phyloP scores from a whole-genome alignment of 2,888 invertebrate species.

The Chrysolina americana region DNA sequence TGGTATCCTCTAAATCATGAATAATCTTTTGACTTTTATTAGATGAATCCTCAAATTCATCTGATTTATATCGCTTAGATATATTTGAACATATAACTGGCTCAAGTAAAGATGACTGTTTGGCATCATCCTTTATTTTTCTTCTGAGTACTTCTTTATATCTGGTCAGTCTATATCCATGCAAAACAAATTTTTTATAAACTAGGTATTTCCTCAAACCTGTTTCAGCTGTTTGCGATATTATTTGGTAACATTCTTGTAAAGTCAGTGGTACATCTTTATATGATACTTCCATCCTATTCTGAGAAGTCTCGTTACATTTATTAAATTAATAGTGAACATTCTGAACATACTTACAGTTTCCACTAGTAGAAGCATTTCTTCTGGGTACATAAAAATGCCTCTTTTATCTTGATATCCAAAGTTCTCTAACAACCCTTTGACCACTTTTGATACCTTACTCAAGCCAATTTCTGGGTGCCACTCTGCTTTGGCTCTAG shows the following conservation, averaged over 20 bases:
- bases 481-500: conserved; percentile 62
- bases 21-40: conserved; percentile 21
- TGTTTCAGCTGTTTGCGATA: conserved; percentile 62
- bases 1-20: conserved; percentile 20
- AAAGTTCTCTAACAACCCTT: conserved; percentile 58
- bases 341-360: conserved; percentile 69
- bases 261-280: conserved; percentile 75
- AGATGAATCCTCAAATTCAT: conserved; percentile 12
- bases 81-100: conserved; percentile 10
- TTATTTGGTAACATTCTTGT: conserved; percentile 76
- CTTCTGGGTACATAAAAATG: conserved; percentile 74
- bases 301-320: conserved; percentile 68
- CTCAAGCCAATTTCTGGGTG: conserved; percentile 54
- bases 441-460: conserved; percentile 58
- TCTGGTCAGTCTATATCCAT: conserved; percentile 58
- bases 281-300: conserved; percentile 74
- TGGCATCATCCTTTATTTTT: conserved; percentile 1
- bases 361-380: conserved; percentile 78
- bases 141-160: conserved; percentile 42
- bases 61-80: conserved; percentile 7
- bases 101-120: conserved; percentile 8
- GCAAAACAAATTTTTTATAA: conserved; percentile 59
- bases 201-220: conserved; percentile 58
- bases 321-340: neutral
- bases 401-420: conserved; percentile 63